phyloP scores from a whole-genome alignment of 2,113 vertebrate species.

The Ciconia boyciana region DNA sequence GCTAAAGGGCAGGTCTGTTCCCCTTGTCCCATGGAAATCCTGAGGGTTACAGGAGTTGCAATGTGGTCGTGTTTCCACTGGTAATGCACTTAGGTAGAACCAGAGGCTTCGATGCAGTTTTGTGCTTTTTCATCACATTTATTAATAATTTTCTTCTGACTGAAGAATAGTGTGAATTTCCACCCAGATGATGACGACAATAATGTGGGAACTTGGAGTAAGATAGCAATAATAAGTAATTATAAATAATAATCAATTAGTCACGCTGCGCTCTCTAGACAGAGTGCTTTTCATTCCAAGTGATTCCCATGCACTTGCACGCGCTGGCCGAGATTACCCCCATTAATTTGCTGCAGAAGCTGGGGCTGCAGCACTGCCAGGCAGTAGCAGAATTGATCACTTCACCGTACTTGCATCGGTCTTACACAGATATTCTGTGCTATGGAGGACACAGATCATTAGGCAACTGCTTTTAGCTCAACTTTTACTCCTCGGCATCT shows the following conservation, averaged over 20 bases:
- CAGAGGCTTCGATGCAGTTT: background rate
- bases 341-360: background rate
- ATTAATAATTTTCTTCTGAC: background rate
- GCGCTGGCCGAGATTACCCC: background rate
- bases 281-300: background rate
- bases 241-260: background rate
- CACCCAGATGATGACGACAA: background rate
- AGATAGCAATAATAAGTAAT: background rate
- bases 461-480: background rate
- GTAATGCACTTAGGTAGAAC: no score
- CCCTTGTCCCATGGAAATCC: background rate
- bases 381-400: background rate
- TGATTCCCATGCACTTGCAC: background rate
- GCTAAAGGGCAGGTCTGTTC: background rate
- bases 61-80: rapidly evolving
- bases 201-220: background rate
- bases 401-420: background rate
- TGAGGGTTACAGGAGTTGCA: background rate
- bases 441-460: background rate
- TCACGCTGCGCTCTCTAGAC: background rate
- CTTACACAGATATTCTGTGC: background rate
- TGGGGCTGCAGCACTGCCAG: background rate
- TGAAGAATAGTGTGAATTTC: background rate
- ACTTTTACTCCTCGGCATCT: background rate
- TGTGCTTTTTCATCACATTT: background rate